Evolutionary conservation across 2,888 invertebrate species (phyloP), one percentile per base, ranked within the genome.

Genomic region (Stenoptilia bipunctidactyla): DNA sequence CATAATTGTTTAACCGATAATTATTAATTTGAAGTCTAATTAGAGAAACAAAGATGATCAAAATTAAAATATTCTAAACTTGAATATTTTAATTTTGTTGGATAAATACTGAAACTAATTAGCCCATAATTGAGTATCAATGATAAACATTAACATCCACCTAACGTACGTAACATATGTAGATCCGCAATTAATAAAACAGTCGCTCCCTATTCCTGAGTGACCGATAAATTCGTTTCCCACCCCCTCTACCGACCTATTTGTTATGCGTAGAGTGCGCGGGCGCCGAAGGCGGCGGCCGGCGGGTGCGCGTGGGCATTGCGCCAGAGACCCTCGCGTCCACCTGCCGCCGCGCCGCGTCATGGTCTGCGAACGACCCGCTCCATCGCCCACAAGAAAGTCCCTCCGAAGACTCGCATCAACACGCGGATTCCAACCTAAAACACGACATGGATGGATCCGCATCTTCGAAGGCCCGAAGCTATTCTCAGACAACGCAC

Each of bases 401-500:
- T 79, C 84, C 15, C 71, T 85, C 15, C 76, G 85, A 42, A 71
- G 85, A 37, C 76, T 85, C 46, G 82, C 85, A 8, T 85, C 85
- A 43, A 85, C 85, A 9, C 68, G 85, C 49, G 85, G 85, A 20
- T 82, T 85, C 55, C 73, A 69, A 47, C 71, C 60, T 4, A 42
- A 55, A 12, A 66, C 65, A 52, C 64, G 72, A 25, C 80, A 84
- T 48, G 88, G 88, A 42, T 89, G 89, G 88, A 85, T 89, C 45
- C 75, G 89, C 37, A 85, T 89, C 44, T 87, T 87, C 56, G 87
- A 86, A 45, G 88, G 87, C 42, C 82, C 80, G 20, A 73, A 80
- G 48, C 83, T 79, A 27, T 85, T 74, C 56, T 70, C 74, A 36
- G 52, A 71, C 13, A 75, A 86, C 50, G 80, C 86, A 43, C 86